phyloP scores from a whole-genome alignment of 2,888 invertebrate species.

The Spodoptera exigua region DNA sequence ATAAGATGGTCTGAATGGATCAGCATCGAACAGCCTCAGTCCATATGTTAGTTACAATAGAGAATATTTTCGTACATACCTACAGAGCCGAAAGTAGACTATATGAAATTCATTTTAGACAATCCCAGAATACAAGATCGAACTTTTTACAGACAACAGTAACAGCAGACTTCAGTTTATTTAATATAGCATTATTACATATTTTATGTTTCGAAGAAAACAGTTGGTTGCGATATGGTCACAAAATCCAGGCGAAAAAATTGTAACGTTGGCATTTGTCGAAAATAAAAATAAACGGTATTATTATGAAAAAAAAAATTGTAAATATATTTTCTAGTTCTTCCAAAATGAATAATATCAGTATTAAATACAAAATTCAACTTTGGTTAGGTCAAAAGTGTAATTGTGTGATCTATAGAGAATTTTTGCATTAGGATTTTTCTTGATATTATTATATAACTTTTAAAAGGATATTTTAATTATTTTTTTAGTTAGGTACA shows the following conservation, averaged over 20 bases:
- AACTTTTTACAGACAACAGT: slow-evolving; percentile 87
- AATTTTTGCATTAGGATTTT: slow-evolving; percentile 81
- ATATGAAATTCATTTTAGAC: slow-evolving; percentile 86
- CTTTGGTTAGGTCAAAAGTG: slow-evolving; percentile 88
- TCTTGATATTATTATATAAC: slow-evolving; percentile 76
- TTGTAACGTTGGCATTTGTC: slow-evolving; percentile 81
- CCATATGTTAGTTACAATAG: slow-evolving; percentile 86
- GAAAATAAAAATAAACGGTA: slow-evolving; percentile 49
- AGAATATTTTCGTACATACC: slow-evolving; percentile 86
- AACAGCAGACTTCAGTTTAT: slow-evolving; percentile 70
- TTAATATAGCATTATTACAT: slow-evolving; percentile 67
- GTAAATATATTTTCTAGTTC: slow-evolving; percentile 89
- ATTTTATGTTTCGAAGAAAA: slow-evolving; percentile 64
- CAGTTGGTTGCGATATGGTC: slow-evolving; percentile 87
- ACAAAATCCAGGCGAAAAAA: slow-evolving; percentile 85
- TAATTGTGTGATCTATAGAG: slow-evolving; percentile 86
- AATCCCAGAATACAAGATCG: slow-evolving; percentile 89
- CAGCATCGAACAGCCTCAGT: slow-evolving; percentile 65
- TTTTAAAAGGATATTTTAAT: slow-evolving; percentile 75
- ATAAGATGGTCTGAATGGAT: slow-evolving; percentile 40
- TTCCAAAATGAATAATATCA: slow-evolving; percentile 87
- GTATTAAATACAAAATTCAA: slow-evolving; percentile 89
- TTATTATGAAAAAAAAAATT: slow-evolving; percentile 70
- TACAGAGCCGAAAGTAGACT: slow-evolving; percentile 84
- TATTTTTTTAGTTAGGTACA: slow-evolving; percentile 68